Base-by-base conservation (phyloP, 2,888 invertebrate genomes). In the Nowickia ferox region DNA sequence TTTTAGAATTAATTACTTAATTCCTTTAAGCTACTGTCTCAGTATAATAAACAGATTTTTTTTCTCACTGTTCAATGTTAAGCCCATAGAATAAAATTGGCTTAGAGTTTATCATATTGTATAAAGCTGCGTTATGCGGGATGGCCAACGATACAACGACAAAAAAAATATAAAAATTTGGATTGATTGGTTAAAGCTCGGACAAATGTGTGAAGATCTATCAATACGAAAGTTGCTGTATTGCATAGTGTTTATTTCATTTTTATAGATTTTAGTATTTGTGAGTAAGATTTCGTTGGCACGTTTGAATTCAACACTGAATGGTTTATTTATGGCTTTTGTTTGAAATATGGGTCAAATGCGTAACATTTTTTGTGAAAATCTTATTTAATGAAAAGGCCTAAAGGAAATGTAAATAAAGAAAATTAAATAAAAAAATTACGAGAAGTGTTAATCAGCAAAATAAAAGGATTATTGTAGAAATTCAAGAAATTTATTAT, bases 31-130 rank as follows among this genome's bases (percentile, higher is more conserved):
- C 9, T 0, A 2, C 75, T 71, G 65, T n/a, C 42, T 48, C 10
- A 11, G 38, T 11, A 13, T 69, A 66, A 57, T 65, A 57, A 63
- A 72, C 48, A 5, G 11, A 46, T 51, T 71, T 69, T 61, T 83
- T 72, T 78, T 72, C 51, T 59, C 48, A 38, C 6, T 72, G 74
- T 78, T 76, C 61, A 75, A 75, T 48, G 65, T 89, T 90, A 88
- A 89, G 89, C 88, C 87, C 87, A 86, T 87, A 80, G 75, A 78
- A 84, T 86, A 79, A 84, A 87, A 87, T 86, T 86, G 87, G 86
- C 87, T 87, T 87, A 88, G 84, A 86, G 85, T 88, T 87, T 86
- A 76, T 77, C 87, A 86, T 84, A 84, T 86, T 84, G 87, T 83
- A 85, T 79, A 83, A 6, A 6, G 85, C 86, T 51, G 79, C 69